These are phyloP conservation scores for Galeruca laticollis DNA, from an alignment of 2,888 invertebrate genomes.

Conservation along the genomic window DNA sequence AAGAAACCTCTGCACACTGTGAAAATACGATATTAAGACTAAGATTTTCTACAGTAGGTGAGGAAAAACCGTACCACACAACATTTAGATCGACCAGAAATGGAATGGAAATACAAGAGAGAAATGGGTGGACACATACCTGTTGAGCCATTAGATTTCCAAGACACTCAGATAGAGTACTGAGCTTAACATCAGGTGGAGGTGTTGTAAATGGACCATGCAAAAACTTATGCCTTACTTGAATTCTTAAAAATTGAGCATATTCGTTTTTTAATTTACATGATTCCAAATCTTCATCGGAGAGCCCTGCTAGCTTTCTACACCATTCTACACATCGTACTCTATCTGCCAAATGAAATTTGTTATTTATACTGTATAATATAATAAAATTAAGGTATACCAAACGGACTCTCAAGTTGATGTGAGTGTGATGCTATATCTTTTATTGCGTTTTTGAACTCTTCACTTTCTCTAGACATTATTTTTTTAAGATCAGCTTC, in stretches of 20 bases:
- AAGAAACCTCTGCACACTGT: too few relatives aligned
- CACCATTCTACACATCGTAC: constrained; percentile 70
- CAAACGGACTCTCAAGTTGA: constrained; percentile 62
- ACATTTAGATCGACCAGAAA: too few relatives aligned
- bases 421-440: constrained; percentile 63
- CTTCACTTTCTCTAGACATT: constrained; percentile 63
- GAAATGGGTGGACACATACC: constrained; percentile 45
- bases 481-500: constrained; percentile 50
- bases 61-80: too few relatives aligned
- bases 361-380: neutral
- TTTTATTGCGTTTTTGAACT: constrained; percentile 63
- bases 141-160: constrained; percentile 64
- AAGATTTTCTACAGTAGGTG: too few relatives aligned
- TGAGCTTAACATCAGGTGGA: constrained; percentile 61
- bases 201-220: constrained; percentile 68
- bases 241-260: constrained; percentile 68
- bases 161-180: constrained; percentile 67
- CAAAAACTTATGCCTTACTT: constrained; percentile 66
- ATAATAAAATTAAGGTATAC: constrained; percentile 50
- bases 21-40: too few relatives aligned
- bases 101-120: neutral
- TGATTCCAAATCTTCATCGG: constrained; percentile 66
- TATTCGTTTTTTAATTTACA: constrained; percentile 69
- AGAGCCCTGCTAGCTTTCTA: constrained; percentile 66
- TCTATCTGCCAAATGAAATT: constrained; percentile 63